Evolutionary conservation across 2,113 vertebrate species (phyloP), one percentile per base, ranked within the genome.

Genomic region (Sarotherodon lohbergeri): DNA sequence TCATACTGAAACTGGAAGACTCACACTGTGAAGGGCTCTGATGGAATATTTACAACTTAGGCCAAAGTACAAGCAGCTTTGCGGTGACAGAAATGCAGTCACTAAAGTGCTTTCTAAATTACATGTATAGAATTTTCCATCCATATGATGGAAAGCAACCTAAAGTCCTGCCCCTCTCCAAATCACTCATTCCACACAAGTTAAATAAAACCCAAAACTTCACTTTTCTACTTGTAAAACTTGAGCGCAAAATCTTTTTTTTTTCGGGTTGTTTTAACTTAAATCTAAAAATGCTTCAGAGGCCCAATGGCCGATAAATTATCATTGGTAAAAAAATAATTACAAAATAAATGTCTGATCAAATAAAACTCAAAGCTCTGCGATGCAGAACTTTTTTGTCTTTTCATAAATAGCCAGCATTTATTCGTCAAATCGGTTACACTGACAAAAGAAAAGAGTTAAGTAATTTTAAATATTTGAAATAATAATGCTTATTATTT

Each of bases 1-100:
- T 63, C 22, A 88, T 81, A 88, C 90, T 86, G 87, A 89, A 82
- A 82, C 93, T 90, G 81, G 83, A 90, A 91, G 76, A 89, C 89
- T 90, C 90, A 91, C 89, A 88, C 90, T 54, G 89, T 89, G 94
- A 93, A 86, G 71, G 91, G 29, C 68, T 94, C 82, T 81, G 17
- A 3, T 71, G 59, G 86, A 55, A 88, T 80, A 81, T 86, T 94
- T 92, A 95, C 90, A 88, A 90, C 88, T 84, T 2, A 79, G 87
- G 92, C 88, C 66, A 90, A 94, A 94, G 90, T 66, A 63, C 50
- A 27, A 85, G 84, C 76, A 41, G 83, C 61, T 84, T 55, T 61
- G 56, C 19, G 12, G 39, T 83, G 59, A 48, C 73, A 81, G 79
- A 83, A 76, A 24, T 29, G 9, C 24, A 76, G 68, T 48, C 68